These are phyloP conservation scores for Solenodon paradoxus DNA, from an alignment of 2,113 vertebrate genomes.

Conservation along the genomic window DNA sequence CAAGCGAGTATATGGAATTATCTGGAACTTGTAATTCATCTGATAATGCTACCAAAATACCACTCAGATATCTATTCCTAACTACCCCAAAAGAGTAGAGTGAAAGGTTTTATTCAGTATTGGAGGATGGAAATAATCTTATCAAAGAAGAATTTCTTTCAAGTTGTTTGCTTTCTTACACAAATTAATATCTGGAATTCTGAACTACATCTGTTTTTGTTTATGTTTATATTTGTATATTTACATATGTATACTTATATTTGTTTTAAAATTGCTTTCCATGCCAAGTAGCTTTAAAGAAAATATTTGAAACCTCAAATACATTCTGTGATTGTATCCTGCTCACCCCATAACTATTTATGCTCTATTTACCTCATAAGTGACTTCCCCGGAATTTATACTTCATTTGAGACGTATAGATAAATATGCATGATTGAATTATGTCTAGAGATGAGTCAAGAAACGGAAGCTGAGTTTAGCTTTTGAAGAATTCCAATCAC, in stretches of 20 bases:
- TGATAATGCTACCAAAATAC: neutral
- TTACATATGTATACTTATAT: too few relatives aligned
- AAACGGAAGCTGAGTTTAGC: neutral
- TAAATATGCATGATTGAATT: neutral
- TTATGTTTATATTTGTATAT: too few relatives aligned
- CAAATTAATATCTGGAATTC: neutral
- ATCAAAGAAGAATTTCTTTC: neutral
- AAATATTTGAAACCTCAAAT: neutral
- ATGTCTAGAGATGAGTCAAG: neutral
- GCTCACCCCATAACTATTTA: too few relatives aligned
- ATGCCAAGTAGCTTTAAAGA: neutral
- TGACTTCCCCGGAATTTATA: neutral
- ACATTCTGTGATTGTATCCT: too few relatives aligned
- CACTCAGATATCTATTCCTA: neutral
- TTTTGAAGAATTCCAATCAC: neutral
- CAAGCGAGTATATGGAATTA: neutral
- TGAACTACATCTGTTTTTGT: neutral
- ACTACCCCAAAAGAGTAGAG: neutral
- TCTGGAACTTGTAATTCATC: neutral
- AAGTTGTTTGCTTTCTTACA: neutral
- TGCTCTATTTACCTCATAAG: neutral
- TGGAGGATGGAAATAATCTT: slow-evolving; percentile 25
- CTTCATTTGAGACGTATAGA: neutral
- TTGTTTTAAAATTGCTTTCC: neutral
- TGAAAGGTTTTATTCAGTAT: neutral